phyloP scores from a whole-genome alignment of 2,888 invertebrate species.

The Stegana nigrithorax region DNA sequence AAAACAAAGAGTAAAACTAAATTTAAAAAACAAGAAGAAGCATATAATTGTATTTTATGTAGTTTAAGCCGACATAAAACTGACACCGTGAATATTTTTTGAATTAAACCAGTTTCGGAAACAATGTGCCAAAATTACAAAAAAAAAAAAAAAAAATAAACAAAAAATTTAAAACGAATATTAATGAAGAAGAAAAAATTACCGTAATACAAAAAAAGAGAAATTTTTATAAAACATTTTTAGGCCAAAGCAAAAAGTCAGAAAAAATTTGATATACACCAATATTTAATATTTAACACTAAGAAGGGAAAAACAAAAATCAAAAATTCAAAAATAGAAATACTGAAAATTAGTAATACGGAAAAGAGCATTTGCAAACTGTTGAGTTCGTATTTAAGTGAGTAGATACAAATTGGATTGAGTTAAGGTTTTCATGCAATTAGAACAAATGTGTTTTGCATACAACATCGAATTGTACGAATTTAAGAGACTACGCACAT shows the following conservation, averaged over 20 bases:
- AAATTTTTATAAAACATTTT: slow-evolving; percentile 12
- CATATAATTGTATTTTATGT: slow-evolving; percentile 33
- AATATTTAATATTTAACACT: not conserved
- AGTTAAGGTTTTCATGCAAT: not conserved
- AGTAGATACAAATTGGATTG: too few relatives aligned
- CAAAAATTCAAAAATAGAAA: not conserved
- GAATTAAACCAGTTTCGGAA: slow-evolving; percentile 58
- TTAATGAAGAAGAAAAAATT: slow-evolving; percentile 6
- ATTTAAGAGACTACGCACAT: slow-evolving; percentile 44
- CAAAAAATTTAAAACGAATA: slow-evolving; percentile 34
- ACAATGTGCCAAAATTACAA: slow-evolving; percentile 65
- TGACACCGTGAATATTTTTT: slow-evolving; percentile 39
- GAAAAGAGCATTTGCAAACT: too few relatives aligned
- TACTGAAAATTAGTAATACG: too few relatives aligned
- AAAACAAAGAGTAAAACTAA: slow-evolving; percentile 7
- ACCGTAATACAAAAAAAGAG: slow-evolving; percentile 15
- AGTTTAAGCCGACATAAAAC: slow-evolving; percentile 34
- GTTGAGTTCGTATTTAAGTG: slow-evolving; percentile 1
- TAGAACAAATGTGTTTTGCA: slow-evolving; percentile 54
- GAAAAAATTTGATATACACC: slow-evolving; percentile 9
- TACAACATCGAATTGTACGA: slow-evolving; percentile 66
- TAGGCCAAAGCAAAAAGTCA: not conserved
- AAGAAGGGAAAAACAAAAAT: not conserved
- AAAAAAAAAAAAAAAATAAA: slow-evolving; percentile 39
- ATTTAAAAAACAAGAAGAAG: slow-evolving; percentile 21